These are phyloP conservation scores for Imbricaverruca yamaguchii DNA, from an alignment of 2,888 invertebrate species.

Conservation along the genomic window DNA sequence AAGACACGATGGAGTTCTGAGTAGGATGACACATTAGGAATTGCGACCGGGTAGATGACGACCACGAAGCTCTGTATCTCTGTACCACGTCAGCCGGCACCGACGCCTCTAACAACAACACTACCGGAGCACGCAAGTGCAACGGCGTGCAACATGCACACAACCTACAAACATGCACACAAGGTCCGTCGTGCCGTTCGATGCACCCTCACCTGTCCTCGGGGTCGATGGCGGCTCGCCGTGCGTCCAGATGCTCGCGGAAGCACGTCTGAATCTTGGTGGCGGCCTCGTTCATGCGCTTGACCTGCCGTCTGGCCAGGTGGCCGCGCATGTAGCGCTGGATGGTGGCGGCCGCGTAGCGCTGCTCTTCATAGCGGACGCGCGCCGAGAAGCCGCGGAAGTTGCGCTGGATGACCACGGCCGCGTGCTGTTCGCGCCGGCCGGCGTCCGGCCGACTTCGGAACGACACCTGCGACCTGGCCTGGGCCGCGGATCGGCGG, in stretches of 20 bases:
- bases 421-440: background rate
- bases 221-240: background rate
- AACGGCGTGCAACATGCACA: too few species aligned
- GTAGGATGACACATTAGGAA: too few species aligned
- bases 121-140: too few species aligned
- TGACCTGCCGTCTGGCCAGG: background rate
- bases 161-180: too few species aligned
- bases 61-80: too few species aligned
- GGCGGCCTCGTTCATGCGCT: background rate
- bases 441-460: background rate
- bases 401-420: conserved; percentile 13
- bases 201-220: background rate
- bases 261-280: conserved; percentile 7
- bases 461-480: background rate
- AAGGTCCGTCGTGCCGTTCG: too few species aligned
- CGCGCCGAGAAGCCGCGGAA: background rate
- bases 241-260: background rate
- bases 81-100: too few species aligned
- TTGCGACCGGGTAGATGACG: too few species aligned
- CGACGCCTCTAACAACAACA: too few species aligned
- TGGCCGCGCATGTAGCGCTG: background rate
- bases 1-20: too few species aligned
- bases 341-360: background rate
- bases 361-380: background rate
- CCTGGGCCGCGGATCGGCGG: background rate